Conservation (phyloP, 1,140 invertebrate species). For the Drosophila saltans region DNA sequence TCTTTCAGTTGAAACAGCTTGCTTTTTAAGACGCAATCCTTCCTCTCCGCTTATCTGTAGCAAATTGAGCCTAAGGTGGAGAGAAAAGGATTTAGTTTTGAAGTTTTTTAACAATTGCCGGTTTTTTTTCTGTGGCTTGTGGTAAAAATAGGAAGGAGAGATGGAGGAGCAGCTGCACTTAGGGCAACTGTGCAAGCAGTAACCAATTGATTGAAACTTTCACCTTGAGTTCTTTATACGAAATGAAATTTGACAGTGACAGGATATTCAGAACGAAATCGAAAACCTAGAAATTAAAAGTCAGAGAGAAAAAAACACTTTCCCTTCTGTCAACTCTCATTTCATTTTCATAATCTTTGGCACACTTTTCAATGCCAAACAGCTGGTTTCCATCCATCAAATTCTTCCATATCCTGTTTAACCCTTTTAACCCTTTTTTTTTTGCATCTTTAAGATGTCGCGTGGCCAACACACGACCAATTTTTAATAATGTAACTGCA, state of each 20-base stretch:
- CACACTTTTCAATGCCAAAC: conserved; percentile 33
- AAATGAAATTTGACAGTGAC: conserved; percentile 35
- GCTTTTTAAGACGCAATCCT: conserved; percentile 49
- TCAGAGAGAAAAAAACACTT: conserved; percentile 41
- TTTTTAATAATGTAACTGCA: conserved; percentile 17
- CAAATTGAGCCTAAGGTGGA: conserved; percentile 54
- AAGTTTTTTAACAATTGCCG: conserved; percentile 58
- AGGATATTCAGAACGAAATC: conserved; percentile 27
- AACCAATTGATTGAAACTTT: conserved; percentile 59
- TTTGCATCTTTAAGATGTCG: conserved; percentile 56
- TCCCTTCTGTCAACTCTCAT: conserved; percentile 27
- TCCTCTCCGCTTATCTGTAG: conserved; percentile 30
- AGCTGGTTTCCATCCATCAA: not conserved
- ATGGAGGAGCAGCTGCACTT: conserved; percentile 27
- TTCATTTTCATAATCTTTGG: conserved; percentile 55
- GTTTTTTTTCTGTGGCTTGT: conserved; percentile 43
- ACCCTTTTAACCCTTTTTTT: conserved; percentile 37
- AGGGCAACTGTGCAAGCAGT: conserved; percentile 51
- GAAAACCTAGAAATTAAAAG: conserved; percentile 48
- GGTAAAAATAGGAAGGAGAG: conserved; percentile 12
- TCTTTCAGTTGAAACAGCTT: conserved; percentile 57
- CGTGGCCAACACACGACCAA: conserved; percentile 46
- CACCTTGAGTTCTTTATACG: conserved; percentile 57
- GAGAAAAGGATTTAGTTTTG: conserved; percentile 64
- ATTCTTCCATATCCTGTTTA: conserved; percentile 28